A percentile compares a stretch with the other conserved stretches of the same genome.
Conservation (phyloP, 2,113 vertebrate genomes). For the Lophius piscatorius region DNA sequence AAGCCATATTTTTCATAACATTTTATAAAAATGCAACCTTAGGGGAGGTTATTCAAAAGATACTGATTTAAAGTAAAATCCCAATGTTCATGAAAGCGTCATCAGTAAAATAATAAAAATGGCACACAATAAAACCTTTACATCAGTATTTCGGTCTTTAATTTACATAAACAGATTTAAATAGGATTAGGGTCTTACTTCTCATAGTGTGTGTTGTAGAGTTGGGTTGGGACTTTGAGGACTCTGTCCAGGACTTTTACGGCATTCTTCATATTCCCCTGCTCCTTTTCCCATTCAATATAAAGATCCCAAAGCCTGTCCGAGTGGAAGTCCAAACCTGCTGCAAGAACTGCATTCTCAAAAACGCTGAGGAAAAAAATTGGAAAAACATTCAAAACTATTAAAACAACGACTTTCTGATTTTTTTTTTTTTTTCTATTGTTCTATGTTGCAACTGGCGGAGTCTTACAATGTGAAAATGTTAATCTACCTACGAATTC, state of each 20-base stretch:
- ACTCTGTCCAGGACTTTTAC: slow-evolving; percentile 79
- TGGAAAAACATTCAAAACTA: neutral
- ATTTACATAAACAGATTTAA: too few relatives aligned
- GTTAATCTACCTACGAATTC: slow-evolving; percentile 79
- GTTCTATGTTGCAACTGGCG: too few relatives aligned
- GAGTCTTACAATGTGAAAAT: neutral
- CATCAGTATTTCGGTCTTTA: slow-evolving; percentile 8
- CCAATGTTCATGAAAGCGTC: neutral
- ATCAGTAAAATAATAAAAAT: neutral
- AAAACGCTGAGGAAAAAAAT: slow-evolving; percentile 76
- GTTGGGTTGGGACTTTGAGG: slow-evolving; percentile 84
- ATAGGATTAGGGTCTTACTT: slow-evolving; percentile 79
- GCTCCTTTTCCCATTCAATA: slow-evolving; percentile 85
- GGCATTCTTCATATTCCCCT: slow-evolving; percentile 77
- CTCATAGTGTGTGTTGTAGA: slow-evolving; percentile 86
- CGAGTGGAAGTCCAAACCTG: slow-evolving; percentile 87
- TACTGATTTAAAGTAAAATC: too few relatives aligned
- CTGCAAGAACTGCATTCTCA: slow-evolving; percentile 77
- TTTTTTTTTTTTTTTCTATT: too few relatives aligned
- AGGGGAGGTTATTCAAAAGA: too few relatives aligned
- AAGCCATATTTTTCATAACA: too few relatives aligned
- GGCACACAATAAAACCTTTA: neutral
- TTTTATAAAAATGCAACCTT: too few relatives aligned
- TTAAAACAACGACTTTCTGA: too few relatives aligned
- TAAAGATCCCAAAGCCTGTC: slow-evolving; percentile 88